Evolutionary conservation across 2,888 invertebrate genomes (phyloP), one percentile per base, ranked within the genome.

Genomic region (Laspeyria flexula): DNA sequence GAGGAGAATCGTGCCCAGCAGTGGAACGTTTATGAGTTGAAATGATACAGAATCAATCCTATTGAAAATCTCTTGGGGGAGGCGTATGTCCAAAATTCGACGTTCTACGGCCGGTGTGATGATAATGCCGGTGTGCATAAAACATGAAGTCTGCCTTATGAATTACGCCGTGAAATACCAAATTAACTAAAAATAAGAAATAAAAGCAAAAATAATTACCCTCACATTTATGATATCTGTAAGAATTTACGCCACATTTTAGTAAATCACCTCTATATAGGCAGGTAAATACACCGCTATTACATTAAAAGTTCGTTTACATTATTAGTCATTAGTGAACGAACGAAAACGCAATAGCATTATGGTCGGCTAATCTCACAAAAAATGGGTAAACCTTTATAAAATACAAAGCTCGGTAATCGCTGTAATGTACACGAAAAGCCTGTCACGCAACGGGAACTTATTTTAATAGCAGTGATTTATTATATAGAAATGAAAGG

Each of bases 391-490:
- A 55, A 60, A 44, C 39, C 48, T 52, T 46, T 44, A 42, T 49
- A 56, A 55, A 52, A 13, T 45, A 47, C 54, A 65, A 63, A 41
- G 54, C 37, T 43, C 47, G 50, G 63, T 68, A 73, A 76, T 76
- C 69, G 71, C 60, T 72, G 58, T 53, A 78, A 75, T 64, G 61
- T 71, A 72, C 75, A 77, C 71, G 76, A 74, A 59, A 58, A 59
- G 25, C 60, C 53, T 65, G 70, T 71, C 80, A 80, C 79, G 80
- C 79, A 66, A 79, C 65, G 35, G 59, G 44, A 68, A 67, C 61
- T 42, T 50, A 52, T 51, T 38, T 51, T 56, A 49, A 47, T 25
- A 51, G 53, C 42, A 35, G 37, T 53, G 55, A 65, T 65, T 62
- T 60, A 56, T 65, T 62, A 54, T 48, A 52, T 44, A 59, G 60